Evolutionary conservation across 2,797 vertebrate genomes (phyloP).

Genomic region (Fringilla coelebs): DNA sequence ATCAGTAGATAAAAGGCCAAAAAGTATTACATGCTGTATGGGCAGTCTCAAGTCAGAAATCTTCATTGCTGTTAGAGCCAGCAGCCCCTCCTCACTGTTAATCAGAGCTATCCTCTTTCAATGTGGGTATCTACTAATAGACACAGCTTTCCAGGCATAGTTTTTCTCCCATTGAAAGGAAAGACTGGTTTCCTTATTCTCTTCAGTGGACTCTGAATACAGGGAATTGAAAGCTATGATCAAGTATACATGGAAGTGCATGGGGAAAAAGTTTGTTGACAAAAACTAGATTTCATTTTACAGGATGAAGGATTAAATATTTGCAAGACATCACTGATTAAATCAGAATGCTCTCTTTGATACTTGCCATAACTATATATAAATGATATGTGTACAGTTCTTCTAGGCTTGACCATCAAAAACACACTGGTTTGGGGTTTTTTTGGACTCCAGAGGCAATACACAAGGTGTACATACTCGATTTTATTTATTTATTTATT

Average conservation of each 20-base stretch:
- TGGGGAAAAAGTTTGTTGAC: background rate
- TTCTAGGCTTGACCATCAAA: background rate
- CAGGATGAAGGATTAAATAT: background rate
- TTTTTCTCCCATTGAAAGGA: background rate
- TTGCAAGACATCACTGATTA: background rate
- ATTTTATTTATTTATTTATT: no score
- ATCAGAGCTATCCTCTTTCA: background rate
- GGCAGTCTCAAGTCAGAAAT: background rate
- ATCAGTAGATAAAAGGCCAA: background rate
- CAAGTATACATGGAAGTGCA: background rate
- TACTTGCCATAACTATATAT: background rate
- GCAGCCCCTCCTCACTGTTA: background rate
- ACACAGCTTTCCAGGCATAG: background rate
- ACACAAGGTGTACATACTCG: background rate
- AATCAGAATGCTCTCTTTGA: background rate
- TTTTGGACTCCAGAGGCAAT: background rate
- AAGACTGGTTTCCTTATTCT: background rate
- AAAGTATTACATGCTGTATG: background rate
- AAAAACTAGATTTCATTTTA: background rate
- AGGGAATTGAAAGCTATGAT: background rate
- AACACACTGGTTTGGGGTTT: fast-evolving
- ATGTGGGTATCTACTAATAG: background rate
- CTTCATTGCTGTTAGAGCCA: background rate
- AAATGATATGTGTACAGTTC: background rate
- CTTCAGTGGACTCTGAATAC: background rate